A percentile compares a stretch with the other conserved stretches of the same genome.
Evolutionary conservation across 2,113 vertebrate species (phyloP).

Genomic region (Physeter macrocephalus): DNA sequence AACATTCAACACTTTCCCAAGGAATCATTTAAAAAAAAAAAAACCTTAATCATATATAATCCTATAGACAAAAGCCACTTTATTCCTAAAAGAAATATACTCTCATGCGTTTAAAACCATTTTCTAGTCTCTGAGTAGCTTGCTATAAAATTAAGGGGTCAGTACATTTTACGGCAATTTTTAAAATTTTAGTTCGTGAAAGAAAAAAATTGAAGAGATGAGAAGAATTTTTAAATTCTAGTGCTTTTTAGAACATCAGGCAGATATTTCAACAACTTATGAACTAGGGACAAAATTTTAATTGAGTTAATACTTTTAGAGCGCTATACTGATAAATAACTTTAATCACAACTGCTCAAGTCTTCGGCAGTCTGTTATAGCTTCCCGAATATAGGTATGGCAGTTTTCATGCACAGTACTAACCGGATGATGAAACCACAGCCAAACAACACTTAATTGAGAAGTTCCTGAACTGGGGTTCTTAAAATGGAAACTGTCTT

Average conservation of each 20-base stretch:
- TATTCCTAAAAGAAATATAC: not conserved
- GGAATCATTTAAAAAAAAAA: not conserved
- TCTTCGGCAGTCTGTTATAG: not conserved
- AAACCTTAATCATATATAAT: not conserved
- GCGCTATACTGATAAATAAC: not conserved
- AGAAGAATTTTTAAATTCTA: not conserved
- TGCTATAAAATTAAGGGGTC: not conserved
- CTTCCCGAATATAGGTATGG: not conserved
- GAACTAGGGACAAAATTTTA: not conserved
- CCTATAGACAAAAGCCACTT: not conserved
- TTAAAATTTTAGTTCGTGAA: not conserved
- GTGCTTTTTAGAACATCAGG: not conserved
- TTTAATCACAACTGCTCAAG: not conserved
- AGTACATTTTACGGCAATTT: not conserved
- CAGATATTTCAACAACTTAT: not conserved
- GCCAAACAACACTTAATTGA: not conserved
- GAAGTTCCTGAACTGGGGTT: not conserved
- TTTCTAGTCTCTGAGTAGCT: not conserved
- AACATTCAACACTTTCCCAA: not conserved
- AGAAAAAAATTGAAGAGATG: not conserved
- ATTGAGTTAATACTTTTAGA: not conserved
- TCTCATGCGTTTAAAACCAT: not conserved
- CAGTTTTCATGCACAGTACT: not conserved
- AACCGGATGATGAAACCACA: not conserved
- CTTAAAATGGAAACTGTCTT: not conserved